Conservation (phyloP, 2,113 vertebrate genomes). For the Empidonax traillii region DNA sequence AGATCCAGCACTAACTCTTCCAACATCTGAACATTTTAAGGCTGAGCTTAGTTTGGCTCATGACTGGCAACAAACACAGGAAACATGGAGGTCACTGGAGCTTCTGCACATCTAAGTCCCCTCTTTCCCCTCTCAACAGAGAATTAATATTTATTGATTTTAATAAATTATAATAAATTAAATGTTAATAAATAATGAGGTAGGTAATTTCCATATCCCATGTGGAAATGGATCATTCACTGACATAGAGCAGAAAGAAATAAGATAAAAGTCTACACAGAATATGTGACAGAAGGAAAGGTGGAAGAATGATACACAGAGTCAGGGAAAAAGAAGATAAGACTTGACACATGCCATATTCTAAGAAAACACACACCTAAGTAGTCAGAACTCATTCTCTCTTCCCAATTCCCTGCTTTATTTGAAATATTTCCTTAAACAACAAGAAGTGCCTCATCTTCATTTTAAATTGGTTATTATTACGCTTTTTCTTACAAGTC, state of each 20-base stretch:
- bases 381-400: neutral
- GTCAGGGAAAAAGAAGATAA: neutral
- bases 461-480: neutral
- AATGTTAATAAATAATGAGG: too few species aligned
- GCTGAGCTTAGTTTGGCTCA: neutral
- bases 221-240: neutral
- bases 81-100: neutral
- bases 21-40: neutral
- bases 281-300: neutral
- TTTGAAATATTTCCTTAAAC: neutral
- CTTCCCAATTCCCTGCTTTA: neutral
- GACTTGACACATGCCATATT: neutral
- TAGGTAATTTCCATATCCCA: neutral
- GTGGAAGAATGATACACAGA: neutral
- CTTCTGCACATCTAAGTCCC: neutral
- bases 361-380: neutral
- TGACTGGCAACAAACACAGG: neutral
- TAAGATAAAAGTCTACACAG: neutral
- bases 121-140: neutral
- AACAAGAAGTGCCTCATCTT: neutral
- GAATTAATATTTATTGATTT: neutral
- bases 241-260: neutral
- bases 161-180: too few species aligned
- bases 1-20: neutral
- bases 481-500: neutral